Base-by-base conservation (phyloP, 1,140 invertebrate genomes). In the Planococcus citri region DNA sequence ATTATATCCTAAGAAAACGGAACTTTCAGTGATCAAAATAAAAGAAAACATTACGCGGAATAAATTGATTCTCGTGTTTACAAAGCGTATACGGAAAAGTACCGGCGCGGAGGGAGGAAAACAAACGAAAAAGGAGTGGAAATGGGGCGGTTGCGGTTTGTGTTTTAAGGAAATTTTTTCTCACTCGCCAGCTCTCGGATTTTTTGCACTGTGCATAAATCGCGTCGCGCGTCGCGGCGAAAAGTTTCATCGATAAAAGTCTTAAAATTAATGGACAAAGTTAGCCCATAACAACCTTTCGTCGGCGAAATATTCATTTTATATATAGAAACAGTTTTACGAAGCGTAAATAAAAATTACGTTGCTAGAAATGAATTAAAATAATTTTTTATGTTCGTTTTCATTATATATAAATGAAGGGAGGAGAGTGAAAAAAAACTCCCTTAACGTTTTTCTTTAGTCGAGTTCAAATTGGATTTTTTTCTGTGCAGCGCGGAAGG, bases 311-410 rank as follows among this genome's bases (percentile, higher is more conserved):
- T 51, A 51, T 51, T 51, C 41, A 51, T 51, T 51, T 51, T n/a
- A 14, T 51, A 51, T 33, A 12, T 9, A 51, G 41, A n/a, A 51
- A 51, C 41, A 51, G 41, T 51, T 51, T 51, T 51, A 51, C 41
- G 41, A 51, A 51, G 41, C 41, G 41, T 51, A 51, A 51, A 51
- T 51, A 51, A 51, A 51, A 51, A 51, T 51, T 20, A 20, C 41
- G 41, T 51, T 51, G 41, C 41, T 51, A 51, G 41, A 51, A 51
- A 51, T 51, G 41, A 51, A 51, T 51, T 51, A 51, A 51, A 51
- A 51, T 51, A 51, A 51, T 51, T 51, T 51, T 51, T 51, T 51
- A 51, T 51, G 41, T 51, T 51, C 41, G 41, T 51, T 51, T 51
- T 51, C 41, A 51, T 51, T 51, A 51, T 20, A 33, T 12, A 33